A percentile compares a stretch with the other conserved stretches of the same genome.
phyloP scores from a whole-genome alignment of 2,113 vertebrate genomes.

The Mohoua ochrocephala region DNA sequence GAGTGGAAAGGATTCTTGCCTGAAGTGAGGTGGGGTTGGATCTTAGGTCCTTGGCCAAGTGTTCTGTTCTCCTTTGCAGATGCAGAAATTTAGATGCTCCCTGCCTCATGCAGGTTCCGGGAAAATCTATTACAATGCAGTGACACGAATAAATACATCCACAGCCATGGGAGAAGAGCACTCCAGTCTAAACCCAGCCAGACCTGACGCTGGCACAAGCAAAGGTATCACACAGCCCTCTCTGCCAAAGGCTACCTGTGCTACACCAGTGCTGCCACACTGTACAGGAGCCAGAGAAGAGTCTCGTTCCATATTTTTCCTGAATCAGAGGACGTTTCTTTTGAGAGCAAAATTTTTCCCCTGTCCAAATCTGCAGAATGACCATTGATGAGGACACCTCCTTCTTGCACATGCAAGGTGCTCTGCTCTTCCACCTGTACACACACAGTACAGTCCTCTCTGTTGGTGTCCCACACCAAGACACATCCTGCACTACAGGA shows the following conservation, averaged over 20 bases:
- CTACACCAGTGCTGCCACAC: neutral
- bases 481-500: neutral
- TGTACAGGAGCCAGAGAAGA: neutral
- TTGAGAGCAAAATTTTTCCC: neutral
- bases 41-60: neutral
- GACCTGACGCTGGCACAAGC: neutral
- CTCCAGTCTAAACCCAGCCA: neutral
- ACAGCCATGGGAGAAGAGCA: accelerated
- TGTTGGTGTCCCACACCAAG: neutral
- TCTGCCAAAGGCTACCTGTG: neutral
- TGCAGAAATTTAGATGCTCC: neutral
- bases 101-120: neutral
- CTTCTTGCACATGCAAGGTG: neutral
- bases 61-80: neutral
- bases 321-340: neutral
- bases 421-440: neutral
- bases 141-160: neutral
- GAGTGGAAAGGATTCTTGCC: neutral
- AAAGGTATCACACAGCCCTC: neutral
- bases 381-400: neutral
- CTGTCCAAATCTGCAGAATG: neutral
- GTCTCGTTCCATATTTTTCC: neutral
- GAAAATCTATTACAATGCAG: neutral
- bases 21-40: neutral
- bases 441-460: neutral